These are phyloP conservation scores for Melanerpes aurifrons DNA, from an alignment of 2,113 vertebrate species.

Conservation along the genomic window DNA sequence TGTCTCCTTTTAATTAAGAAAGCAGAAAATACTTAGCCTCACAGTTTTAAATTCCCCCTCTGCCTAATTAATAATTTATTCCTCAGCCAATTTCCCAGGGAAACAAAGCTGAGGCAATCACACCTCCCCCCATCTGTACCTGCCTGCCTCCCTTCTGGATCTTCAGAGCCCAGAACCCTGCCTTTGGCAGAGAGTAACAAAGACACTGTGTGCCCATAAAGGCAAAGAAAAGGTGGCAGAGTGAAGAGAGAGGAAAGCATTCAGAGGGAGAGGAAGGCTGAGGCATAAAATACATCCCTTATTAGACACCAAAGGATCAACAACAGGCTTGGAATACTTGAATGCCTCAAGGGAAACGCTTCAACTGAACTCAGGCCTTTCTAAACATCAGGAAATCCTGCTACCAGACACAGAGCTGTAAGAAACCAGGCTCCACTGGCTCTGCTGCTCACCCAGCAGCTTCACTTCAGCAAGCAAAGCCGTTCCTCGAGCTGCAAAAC, in stretches of 20 bases:
- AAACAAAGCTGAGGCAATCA: not conserved
- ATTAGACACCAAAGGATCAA: conserved; percentile 18
- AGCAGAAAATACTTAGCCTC: not conserved
- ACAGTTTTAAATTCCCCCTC: not conserved
- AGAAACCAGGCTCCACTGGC: not conserved
- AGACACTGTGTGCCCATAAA: not conserved
- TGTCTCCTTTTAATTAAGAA: not conserved
- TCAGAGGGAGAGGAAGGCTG: not conserved
- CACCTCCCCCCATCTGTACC: not conserved
- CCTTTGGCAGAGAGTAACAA: not conserved
- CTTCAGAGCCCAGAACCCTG: not conserved
- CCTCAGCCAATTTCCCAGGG: not conserved
- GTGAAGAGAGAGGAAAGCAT: not conserved
- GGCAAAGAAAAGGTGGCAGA: not conserved
- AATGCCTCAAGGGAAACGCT: conserved; percentile 1
- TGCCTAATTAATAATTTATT: not conserved
- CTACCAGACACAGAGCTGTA: not conserved
- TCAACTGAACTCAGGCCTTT: conserved; percentile 23
- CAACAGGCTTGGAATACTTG: conserved; percentile 34
- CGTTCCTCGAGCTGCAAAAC: not conserved
- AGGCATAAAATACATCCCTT: conserved; percentile 8
- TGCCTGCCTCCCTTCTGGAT: not conserved
- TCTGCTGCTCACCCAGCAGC: conserved; percentile 2
- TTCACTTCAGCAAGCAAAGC: not conserved
- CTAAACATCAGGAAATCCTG: conserved; percentile 48